These are phyloP conservation scores for Glossophaga mutica DNA, from an alignment of 2,797 vertebrate species.

Conservation along the genomic window DNA sequence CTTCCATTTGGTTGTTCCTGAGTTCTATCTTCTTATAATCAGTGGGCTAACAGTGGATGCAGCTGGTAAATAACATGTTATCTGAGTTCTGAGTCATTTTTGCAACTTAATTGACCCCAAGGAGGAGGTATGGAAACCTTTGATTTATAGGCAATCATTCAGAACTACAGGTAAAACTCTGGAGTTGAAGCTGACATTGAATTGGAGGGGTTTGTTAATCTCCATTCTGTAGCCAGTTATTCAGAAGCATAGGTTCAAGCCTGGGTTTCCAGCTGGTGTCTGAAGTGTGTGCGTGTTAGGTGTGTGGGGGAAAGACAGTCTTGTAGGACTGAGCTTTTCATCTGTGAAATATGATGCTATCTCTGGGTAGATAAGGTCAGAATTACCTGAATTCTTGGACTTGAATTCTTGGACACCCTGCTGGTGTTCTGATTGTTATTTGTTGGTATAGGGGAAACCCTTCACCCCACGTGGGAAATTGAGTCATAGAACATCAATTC, in stretches of 20 bases:
- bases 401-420: not conserved
- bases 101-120: not conserved
- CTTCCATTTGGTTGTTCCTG: not conserved
- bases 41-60: not conserved
- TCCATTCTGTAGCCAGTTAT: not conserved
- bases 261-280: not conserved
- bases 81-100: not conserved
- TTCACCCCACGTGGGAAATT: not conserved
- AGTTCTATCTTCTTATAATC: not conserved
- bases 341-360: not conserved
- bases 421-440: not conserved
- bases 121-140: not conserved
- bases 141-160: not conserved
- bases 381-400: not conserved
- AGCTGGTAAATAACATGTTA: not conserved
- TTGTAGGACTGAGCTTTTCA: not conserved
- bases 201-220: not conserved
- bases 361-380: not conserved
- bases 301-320: not conserved
- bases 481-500: not conserved
- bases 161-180: not conserved
- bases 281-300: too few species aligned
- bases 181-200: not conserved
- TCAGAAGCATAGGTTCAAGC: not conserved
- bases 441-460: not conserved